Evolutionary conservation across 2,888 invertebrate genomes (phyloP).

Genomic region (Drosophila sordidula): DNA sequence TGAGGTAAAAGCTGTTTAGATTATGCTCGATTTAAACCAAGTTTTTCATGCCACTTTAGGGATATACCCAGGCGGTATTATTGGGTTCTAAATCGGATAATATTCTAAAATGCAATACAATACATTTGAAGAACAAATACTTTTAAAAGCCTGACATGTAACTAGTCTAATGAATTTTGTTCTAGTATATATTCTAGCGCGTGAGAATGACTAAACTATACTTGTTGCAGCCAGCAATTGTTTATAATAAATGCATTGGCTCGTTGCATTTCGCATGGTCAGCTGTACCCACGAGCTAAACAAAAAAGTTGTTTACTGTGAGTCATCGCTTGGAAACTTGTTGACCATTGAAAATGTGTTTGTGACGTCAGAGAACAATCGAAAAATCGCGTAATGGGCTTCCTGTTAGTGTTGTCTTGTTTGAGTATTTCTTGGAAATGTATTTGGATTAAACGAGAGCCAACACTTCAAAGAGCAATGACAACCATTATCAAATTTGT

Average conservation of each 20-base stretch:
- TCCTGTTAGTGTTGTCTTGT: neutral
- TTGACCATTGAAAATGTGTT: neutral
- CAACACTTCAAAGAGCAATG: neutral
- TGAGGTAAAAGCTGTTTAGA: neutral
- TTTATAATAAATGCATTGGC: constrained; percentile 26
- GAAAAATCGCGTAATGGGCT: neutral
- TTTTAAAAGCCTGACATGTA: too few species aligned
- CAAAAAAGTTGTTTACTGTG: constrained; percentile 15
- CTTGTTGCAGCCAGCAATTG: constrained; percentile 6
- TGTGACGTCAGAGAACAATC: constrained; percentile 9
- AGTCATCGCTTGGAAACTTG: constrained; percentile 22
- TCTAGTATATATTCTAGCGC: too few species aligned
- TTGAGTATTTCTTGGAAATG: constrained; percentile 18
- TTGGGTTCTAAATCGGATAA: neutral
- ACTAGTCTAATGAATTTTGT: too few species aligned
- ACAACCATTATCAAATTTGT: neutral
- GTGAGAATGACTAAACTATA: neutral
- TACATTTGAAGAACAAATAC: too few species aligned
- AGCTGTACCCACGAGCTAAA: neutral
- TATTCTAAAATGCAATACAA: neutral
- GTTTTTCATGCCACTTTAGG: too few species aligned
- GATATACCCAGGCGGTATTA: too few species aligned
- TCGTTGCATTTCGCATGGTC: neutral
- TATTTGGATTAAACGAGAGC: neutral
- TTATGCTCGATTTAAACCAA: neutral